Evolutionary conservation across 2,888 invertebrate species (phyloP).

Genomic region (Brachypalpus laphriformis): DNA sequence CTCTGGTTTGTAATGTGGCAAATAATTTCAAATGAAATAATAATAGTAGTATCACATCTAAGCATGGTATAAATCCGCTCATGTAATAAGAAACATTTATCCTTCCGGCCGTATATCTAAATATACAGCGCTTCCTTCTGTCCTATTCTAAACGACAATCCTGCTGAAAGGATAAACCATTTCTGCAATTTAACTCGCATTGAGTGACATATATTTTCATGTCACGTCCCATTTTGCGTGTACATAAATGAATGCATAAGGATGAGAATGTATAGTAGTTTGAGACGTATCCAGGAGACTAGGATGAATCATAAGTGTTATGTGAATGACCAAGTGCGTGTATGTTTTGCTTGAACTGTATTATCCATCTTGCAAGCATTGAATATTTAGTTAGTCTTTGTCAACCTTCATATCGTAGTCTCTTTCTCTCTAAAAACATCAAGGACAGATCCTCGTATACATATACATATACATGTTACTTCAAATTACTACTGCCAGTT

Average conservation of each 20-base stretch:
- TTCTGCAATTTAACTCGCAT: slow-evolving; percentile 66
- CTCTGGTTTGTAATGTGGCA: slow-evolving; percentile 16
- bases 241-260: slow-evolving; percentile 63
- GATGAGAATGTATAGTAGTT: slow-evolving; percentile 30
- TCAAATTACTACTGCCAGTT: slow-evolving; percentile 31
- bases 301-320: slow-evolving; percentile 44
- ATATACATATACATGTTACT: slow-evolving; percentile 2
- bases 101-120: slow-evolving; percentile 41
- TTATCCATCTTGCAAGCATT: slow-evolving; percentile 46
- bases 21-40: slow-evolving; percentile 25
- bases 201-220: slow-evolving; percentile 73
- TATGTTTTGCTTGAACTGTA: slow-evolving; percentile 19
- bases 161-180: slow-evolving; percentile 66
- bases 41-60: slow-evolving; percentile 23
- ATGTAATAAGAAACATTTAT: slow-evolving; percentile 62
- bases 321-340: slow-evolving; percentile 55
- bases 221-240: slow-evolving; percentile 65
- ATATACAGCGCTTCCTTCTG: neutral
- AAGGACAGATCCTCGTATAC: too few relatives aligned
- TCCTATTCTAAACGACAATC: slow-evolving; percentile 21
- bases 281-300: slow-evolving; percentile 32
- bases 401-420: neutral
- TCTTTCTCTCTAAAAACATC: slow-evolving; percentile 24
- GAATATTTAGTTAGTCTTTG: slow-evolving; percentile 42
- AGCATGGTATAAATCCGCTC: slow-evolving; percentile 58